These are phyloP conservation scores for Periphyllus acericola DNA, from an alignment of 2,888 invertebrate genomes.

Conservation along the genomic window DNA sequence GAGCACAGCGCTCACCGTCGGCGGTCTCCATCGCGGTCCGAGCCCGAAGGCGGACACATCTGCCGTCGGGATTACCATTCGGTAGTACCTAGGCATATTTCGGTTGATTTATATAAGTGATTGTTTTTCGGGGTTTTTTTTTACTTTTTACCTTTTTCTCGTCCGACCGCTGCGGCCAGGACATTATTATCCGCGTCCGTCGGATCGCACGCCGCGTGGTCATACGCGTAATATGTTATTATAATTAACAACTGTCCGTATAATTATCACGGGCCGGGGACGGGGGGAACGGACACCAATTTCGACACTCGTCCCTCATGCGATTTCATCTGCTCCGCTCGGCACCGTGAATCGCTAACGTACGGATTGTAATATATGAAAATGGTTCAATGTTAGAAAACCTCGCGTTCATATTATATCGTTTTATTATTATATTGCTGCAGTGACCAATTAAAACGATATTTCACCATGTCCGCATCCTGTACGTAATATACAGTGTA, in stretches of 20 bases:
- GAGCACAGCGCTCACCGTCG: neutral
- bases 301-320: neutral
- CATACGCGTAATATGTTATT: no score
- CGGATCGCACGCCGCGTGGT: neutral
- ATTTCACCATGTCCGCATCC: neutral
- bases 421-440: no score
- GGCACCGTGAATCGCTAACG: neutral
- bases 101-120: conserved; percentile 4
- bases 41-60: neutral
- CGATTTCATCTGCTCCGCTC: neutral
- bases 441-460: neutral
- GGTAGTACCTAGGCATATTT: neutral
- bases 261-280: neutral
- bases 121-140: neutral
- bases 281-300: neutral
- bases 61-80: neutral
- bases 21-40: neutral
- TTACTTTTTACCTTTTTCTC: neutral
- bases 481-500: neutral
- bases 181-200: neutral
- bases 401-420: no score
- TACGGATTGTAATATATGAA: no score
- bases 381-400: neutral
- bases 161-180: neutral
- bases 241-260: neutral